These are phyloP conservation scores for Pedetes capensis DNA, from an alignment of 2,113 vertebrate species.

Conservation along the genomic window DNA sequence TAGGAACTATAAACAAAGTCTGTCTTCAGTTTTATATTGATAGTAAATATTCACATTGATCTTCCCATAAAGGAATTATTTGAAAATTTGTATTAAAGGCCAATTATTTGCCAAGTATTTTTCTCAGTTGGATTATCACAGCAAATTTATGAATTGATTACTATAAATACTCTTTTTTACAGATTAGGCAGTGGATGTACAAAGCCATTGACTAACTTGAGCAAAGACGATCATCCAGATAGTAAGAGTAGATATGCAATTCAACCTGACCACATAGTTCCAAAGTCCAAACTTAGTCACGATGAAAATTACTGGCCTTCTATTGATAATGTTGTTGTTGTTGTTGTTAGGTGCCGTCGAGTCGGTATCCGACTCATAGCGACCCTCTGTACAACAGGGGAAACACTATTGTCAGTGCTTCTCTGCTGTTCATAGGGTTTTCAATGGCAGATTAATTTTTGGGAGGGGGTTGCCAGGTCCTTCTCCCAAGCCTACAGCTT, in stretches of 20 bases:
- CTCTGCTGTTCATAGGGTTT: too few relatives aligned
- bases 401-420: too few relatives aligned
- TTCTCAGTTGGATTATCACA: not conserved
- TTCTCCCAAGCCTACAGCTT: too few relatives aligned
- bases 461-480: too few relatives aligned
- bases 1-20: not conserved
- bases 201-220: not conserved
- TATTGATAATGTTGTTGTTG: too few relatives aligned
- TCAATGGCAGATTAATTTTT: too few relatives aligned
- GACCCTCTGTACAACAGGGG: too few relatives aligned
- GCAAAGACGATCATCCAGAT: not conserved
- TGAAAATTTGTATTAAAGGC: not conserved
- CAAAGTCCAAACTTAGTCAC: too few relatives aligned
- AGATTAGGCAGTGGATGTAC: not conserved
- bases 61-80: not conserved
- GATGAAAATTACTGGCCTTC: too few relatives aligned
- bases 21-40: constrained; percentile 16
- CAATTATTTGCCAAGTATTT: not conserved
- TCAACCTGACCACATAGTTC: not conserved
- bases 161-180: not conserved
- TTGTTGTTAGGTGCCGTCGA: too few relatives aligned
- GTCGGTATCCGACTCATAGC: too few relatives aligned
- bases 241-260: not conserved
- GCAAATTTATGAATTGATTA: not conserved
- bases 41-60: not conserved